Evolutionary conservation across 2,113 vertebrate species (phyloP).

Genomic region (Spea bombifrons): DNA sequence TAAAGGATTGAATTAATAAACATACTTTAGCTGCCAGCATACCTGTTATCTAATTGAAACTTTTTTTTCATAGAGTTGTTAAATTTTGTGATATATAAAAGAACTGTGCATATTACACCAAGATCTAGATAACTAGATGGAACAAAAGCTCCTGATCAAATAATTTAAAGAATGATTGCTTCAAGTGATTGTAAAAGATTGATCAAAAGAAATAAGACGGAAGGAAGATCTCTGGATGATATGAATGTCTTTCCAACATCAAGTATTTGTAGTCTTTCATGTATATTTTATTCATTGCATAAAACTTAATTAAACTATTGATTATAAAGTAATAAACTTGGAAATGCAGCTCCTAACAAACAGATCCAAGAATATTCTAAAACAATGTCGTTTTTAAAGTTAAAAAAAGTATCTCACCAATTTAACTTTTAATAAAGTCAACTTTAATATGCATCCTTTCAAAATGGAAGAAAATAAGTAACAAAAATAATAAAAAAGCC

Average conservation of each 20-base stretch:
- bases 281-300: neutral
- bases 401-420: neutral
- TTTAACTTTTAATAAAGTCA: neutral
- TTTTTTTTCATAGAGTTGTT: neutral
- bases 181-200: conserved; percentile 1
- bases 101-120: neutral
- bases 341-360: neutral
- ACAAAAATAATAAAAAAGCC: too few species aligned
- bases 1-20: conserved; percentile 4
- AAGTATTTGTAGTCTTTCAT: neutral
- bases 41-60: neutral
- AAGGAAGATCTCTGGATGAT: neutral
- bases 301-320: neutral
- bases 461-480: too few species aligned
- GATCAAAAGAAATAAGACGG: neutral
- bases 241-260: neutral
- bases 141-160: conserved; percentile 8
- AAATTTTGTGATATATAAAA: neutral
- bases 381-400: neutral
- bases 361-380: neutral
- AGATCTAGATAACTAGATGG: neutral
- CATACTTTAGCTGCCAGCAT: neutral
- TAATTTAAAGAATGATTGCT: neutral
- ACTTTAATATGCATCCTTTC: too few species aligned
- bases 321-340: neutral